Evolutionary conservation across 2,113 vertebrate species (phyloP), one percentile per base, ranked within the genome.

Genomic region (Motacilla tschutschensis): DNA sequence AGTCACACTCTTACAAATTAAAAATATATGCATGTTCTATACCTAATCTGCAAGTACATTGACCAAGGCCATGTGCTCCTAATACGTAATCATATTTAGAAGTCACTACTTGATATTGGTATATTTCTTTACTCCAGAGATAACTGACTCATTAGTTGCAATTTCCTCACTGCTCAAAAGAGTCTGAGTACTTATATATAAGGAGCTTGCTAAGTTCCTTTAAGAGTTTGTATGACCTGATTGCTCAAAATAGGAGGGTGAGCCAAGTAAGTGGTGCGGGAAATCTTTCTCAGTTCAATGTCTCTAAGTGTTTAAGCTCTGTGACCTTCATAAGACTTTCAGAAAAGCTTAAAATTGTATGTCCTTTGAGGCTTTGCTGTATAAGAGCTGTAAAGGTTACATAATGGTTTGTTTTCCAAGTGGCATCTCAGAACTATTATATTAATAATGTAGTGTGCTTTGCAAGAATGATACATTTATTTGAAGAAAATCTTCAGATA

Each of bases 121-220:
- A 22, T 57, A 75, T 75, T 89, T 71, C 53, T 63, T 90, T 60
- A 71, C 44, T 36, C 40, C 57, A 66, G 26, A 85, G 60, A 83
- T 87, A 78, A 71, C 29, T 40, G 41, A 63, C 28, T 85, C 0
- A 0, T 74, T 79, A 67, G 73, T 60, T 81, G 48, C 1, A 5
- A 83, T 79, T 85, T 73, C 60, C 60, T 62, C n/a, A 44, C 15
- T 67, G 17, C 74, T 81, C 22, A 48, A 53, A 79, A 33, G 67
- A 69, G 21, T 72, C 59, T 35, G 41, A 79, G 64, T 79, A 82
- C 72, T 92, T 84, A 87, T 64, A 81, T 12, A 20, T 82, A 88
- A 94, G 79, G 38, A 89, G 79, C 59, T 92, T 89, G 58, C 41
- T 84, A n/a, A 72, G 58, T 79, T 88, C 35, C 40, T 88, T 78